A percentile compares a stretch with the other conserved stretches of the same genome.
Evolutionary conservation across 2,888 invertebrate genomes (phyloP).

Genomic region (Nasonia oneida): DNA sequence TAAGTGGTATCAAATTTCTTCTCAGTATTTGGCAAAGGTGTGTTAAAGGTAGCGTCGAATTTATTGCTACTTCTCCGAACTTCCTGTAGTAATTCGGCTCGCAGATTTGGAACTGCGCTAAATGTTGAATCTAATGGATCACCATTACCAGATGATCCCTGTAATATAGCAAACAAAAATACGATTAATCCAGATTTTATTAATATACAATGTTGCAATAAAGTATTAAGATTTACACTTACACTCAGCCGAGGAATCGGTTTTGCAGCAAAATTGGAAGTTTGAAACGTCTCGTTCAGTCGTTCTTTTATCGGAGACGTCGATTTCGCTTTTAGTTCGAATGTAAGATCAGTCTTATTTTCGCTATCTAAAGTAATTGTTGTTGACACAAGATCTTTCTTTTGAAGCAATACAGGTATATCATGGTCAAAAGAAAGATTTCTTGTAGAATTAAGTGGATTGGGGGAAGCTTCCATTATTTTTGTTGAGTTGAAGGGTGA

Average conservation of each 20-base stretch:
- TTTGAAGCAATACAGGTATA: constrained; percentile 25
- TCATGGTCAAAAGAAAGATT: constrained; percentile 10
- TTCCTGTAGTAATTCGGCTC: constrained; percentile 70
- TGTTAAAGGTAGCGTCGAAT: constrained; percentile 65
- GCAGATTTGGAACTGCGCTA: constrained; percentile 63
- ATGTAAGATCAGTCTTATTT: constrained; percentile 60
- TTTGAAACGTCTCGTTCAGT: constrained; percentile 59
- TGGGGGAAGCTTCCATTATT: not conserved
- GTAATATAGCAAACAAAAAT: not conserved
- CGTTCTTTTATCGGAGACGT: not conserved
- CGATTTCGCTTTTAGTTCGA: constrained; percentile 58
- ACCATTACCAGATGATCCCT: constrained; percentile 36
- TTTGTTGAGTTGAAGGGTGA: constrained; percentile 42
- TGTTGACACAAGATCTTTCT: constrained; percentile 34
- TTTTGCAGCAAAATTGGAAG: constrained; percentile 12
- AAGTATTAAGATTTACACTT: constrained; percentile 16
- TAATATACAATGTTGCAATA: not conserved
- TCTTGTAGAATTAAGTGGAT: constrained; percentile 47
- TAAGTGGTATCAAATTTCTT: constrained; percentile 51
- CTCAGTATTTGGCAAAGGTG: constrained; percentile 32
- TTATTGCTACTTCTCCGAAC: constrained; percentile 66
- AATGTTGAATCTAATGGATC: constrained; percentile 53
- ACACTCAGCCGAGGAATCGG: constrained; percentile 27
- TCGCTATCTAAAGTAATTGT: constrained; percentile 45
- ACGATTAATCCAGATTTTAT: not conserved